A percentile compares a stretch with the other conserved stretches of the same genome.
phyloP scores from a whole-genome alignment of 1,140 invertebrate species.

The Prorops nasuta region DNA sequence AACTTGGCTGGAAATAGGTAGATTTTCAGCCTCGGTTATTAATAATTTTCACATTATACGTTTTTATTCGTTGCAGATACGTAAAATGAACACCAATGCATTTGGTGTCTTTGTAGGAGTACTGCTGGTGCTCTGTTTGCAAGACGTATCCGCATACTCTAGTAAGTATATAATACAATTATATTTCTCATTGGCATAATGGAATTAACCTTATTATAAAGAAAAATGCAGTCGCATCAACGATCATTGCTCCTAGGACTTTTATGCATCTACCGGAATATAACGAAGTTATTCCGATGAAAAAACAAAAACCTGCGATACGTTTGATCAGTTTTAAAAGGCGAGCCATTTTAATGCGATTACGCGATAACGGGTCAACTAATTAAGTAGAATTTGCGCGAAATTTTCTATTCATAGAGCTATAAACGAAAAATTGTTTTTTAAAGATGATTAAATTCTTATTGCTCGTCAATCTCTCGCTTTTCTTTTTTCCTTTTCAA shows the following conservation, averaged over 20 bases:
- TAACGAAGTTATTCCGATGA: neutral
- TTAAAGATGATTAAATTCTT: too few relatives aligned
- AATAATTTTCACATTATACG: neutral
- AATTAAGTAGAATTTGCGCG: too few relatives aligned
- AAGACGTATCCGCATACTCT: slow-evolving; percentile 33
- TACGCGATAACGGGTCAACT: too few relatives aligned
- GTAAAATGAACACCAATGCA: slow-evolving; percentile 21
- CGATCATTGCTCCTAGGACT: too few relatives aligned
- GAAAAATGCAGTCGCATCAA: too few relatives aligned
- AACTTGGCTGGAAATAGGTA: too few relatives aligned
- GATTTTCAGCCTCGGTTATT: too few relatives aligned
- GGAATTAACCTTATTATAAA: too few relatives aligned
- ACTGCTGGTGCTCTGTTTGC: slow-evolving; percentile 18
- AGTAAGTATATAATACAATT: slow-evolving; percentile 38
- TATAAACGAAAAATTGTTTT: too few relatives aligned
- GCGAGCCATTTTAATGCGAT: neutral
- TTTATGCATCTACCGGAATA: neutral
- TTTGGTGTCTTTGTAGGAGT: slow-evolving; percentile 20
- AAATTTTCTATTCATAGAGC: too few relatives aligned
- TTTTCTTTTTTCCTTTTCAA: too few relatives aligned
- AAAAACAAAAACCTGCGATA: neutral
- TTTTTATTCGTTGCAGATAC: slow-evolving; percentile 28
- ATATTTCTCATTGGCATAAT: neutral
- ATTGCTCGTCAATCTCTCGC: too few relatives aligned
- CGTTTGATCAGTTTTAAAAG: neutral